A percentile compares a stretch with the other conserved stretches of the same genome.
These are phyloP conservation scores for Mormyrus lacerda DNA, from an alignment of 2,113 vertebrate species.

Conservation along the genomic window DNA sequence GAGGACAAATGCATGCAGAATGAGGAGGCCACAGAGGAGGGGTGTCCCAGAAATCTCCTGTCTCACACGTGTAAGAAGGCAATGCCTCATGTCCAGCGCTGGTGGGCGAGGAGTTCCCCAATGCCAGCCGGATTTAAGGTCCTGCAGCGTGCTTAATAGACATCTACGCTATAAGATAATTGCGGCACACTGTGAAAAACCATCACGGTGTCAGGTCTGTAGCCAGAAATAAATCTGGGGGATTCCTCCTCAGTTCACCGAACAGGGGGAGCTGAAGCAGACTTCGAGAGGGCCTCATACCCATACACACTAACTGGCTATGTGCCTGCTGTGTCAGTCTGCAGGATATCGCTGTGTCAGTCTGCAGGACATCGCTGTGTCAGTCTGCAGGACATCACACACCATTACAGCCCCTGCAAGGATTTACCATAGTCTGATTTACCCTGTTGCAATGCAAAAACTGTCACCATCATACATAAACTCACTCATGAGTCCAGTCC, in stretches of 20 bases:
- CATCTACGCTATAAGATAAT: not conserved
- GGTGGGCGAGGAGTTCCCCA: not conserved
- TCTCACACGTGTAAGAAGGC: not conserved
- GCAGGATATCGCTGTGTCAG: too few species aligned
- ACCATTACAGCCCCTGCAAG: too few species aligned
- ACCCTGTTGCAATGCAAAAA: constrained; percentile 46
- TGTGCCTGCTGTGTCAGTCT: not conserved
- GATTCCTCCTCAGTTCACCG: not conserved
- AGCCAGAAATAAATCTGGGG: not conserved
- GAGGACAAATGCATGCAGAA: not conserved
- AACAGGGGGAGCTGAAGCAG: not conserved
- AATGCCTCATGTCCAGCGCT: not conserved
- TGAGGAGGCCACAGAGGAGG: not conserved
- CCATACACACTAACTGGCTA: not conserved
- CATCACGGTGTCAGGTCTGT: not conserved
- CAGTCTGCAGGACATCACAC: too few species aligned
- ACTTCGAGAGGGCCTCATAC: not conserved
- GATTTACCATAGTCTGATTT: too few species aligned
- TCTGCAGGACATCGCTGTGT: too few species aligned
- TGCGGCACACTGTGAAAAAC: not conserved
- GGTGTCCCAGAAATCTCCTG: not conserved
- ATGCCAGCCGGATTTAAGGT: not conserved
- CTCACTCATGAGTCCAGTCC: constrained; percentile 72
- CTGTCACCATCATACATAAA: constrained; percentile 72
- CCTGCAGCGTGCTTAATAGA: not conserved